A percentile compares a stretch with the other conserved stretches of the same genome.
phyloP scores from a whole-genome alignment of 1,140 invertebrate species.

The Scaptomyza graminum region DNA sequence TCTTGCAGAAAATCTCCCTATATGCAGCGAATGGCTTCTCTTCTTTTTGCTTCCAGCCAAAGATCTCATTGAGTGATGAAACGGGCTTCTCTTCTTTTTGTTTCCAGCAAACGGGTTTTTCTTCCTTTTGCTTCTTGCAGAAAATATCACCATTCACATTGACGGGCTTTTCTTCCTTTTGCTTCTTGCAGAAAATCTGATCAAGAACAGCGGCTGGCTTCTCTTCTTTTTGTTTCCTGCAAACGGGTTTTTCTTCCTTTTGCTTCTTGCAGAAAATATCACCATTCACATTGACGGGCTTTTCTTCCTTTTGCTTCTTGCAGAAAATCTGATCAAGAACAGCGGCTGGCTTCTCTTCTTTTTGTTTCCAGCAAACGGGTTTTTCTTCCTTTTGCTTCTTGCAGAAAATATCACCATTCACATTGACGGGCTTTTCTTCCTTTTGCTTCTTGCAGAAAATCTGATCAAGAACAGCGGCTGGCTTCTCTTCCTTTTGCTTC shows the following conservation, averaged over 20 bases:
- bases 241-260: not conserved
- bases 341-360: not conserved
- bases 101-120: not conserved
- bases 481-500: not conserved
- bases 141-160: not conserved
- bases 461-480: not conserved
- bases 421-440: not conserved
- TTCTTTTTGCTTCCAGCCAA: not conserved
- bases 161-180: not conserved
- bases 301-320: conserved; percentile 1
- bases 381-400: not conserved
- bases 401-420: not conserved
- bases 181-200: not conserved
- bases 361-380: not conserved
- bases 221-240: not conserved
- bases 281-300: not conserved
- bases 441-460: not conserved
- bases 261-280: not conserved
- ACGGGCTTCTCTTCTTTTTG: conserved; percentile 1
- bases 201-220: not conserved
- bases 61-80: not conserved
- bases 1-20: not conserved
- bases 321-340: not conserved
- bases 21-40: conserved; percentile 11
- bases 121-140: not conserved